These are phyloP conservation scores for Eupristina koningsbergeri DNA, from an alignment of 1,140 invertebrate species.

Conservation along the genomic window DNA sequence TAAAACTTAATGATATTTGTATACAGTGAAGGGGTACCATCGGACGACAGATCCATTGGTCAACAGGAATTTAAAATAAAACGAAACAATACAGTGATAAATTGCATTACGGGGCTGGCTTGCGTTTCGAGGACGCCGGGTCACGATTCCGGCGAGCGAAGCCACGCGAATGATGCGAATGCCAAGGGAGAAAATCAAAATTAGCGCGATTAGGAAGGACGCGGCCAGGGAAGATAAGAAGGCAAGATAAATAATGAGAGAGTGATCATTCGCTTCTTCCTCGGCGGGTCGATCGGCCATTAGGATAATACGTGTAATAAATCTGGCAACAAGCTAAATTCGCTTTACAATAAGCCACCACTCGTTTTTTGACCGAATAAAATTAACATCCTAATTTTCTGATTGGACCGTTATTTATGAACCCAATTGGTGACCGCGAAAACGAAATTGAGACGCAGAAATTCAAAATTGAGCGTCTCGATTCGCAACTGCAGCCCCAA, in stretches of 20 bases:
- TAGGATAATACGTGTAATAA: neutral
- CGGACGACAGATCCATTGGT: constrained; percentile 63
- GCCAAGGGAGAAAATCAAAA: constrained; percentile 31
- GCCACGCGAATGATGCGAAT: neutral
- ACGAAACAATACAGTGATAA: constrained; percentile 38
- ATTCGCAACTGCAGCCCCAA: constrained; percentile 41
- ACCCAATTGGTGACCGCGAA: constrained; percentile 26
- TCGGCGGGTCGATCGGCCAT: neutral
- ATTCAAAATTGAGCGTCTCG: constrained; percentile 36
- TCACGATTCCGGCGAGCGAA: neutral
- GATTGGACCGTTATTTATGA: constrained; percentile 62
- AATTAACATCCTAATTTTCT: constrained; percentile 73
- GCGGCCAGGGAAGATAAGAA: too few species aligned
- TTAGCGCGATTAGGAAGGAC: constrained; percentile 9
- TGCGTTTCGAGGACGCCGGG: constrained; percentile 23
- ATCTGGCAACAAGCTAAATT: neutral
- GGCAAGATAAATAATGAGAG: constrained; percentile 28
- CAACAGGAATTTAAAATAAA: constrained; percentile 45
- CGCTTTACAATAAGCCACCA: neutral
- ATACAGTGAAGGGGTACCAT: constrained; percentile 69
- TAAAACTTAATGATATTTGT: constrained; percentile 74
- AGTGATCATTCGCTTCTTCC: neutral
- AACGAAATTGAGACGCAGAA: neutral
- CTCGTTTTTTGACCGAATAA: constrained; percentile 55
- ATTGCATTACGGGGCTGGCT: constrained; percentile 41